Percentiles rank a stretch among this genome's conserved stretches.
These are phyloP conservation scores for Dolichallabes microphthalmus DNA, from an alignment of 2,113 vertebrate species.

Conservation along the genomic window DNA sequence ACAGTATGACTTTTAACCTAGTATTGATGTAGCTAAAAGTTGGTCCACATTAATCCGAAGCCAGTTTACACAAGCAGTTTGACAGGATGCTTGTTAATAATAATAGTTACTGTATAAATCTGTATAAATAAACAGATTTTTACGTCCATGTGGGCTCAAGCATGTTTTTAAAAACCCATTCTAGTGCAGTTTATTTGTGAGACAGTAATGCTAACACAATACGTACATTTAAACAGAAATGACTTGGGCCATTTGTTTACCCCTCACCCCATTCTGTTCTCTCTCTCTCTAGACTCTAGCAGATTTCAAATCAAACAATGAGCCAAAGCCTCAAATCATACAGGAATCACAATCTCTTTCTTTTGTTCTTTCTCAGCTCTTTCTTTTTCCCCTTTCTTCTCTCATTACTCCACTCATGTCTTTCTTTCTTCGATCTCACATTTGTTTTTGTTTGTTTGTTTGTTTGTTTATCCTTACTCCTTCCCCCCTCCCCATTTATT, in stretches of 20 bases:
- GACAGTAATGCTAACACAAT: background rate
- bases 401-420: background rate
- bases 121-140: too few species aligned
- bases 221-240: background rate
- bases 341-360: background rate
- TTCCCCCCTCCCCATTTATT: background rate
- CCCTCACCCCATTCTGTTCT: background rate
- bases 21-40: background rate
- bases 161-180: background rate
- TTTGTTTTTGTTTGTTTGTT: too few species aligned
- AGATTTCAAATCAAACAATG: background rate
- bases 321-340: background rate
- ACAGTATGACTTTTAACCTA: background rate
- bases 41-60: background rate
- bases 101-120: background rate
- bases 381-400: background rate
- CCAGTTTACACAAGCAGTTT: background rate
- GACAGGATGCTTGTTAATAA: too few species aligned
- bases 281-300: background rate
- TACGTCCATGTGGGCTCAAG: background rate
- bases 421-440: too few species aligned
- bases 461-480: too few species aligned
- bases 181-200: background rate
- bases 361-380: background rate
- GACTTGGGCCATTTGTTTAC: background rate